A percentile compares a stretch with the other conserved stretches of the same genome.
phyloP scores from a whole-genome alignment of 2,888 invertebrate species.

The Carcina quercana region DNA sequence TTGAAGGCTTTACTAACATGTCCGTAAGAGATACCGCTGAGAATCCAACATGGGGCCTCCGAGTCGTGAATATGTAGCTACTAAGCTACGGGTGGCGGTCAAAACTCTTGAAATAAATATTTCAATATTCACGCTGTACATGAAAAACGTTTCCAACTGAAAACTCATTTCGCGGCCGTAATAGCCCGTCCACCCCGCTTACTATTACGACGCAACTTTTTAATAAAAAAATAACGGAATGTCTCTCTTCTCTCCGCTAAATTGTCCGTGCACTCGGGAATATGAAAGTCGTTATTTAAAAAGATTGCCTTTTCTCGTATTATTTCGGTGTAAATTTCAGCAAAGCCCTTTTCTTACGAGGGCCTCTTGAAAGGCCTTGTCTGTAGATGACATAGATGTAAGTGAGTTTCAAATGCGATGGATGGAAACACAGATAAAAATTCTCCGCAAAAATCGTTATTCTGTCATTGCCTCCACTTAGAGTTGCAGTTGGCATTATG shows the following conservation, averaged over 20 bases:
- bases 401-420: no score
- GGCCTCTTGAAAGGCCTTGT: constrained; percentile 38
- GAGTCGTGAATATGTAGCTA: no score
- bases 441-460: no score
- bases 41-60: no score
- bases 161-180: constrained; percentile 67
- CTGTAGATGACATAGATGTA: no score
- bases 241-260: constrained; percentile 70
- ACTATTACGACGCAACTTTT: constrained; percentile 50
- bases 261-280: constrained; percentile 66
- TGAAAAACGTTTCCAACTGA: constrained; percentile 54
- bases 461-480: no score
- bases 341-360: constrained; percentile 45
- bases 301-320: constrained; percentile 63
- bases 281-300: constrained; percentile 73
- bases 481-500: no score
- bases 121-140: constrained; percentile 33
- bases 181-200: constrained; percentile 41
- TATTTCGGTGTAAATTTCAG: constrained; percentile 71
- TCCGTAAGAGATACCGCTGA: no score
- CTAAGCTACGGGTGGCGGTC: no score
- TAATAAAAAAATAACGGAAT: constrained; percentile 68
- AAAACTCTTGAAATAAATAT: no score
- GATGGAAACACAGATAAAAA: no score
- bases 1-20: no score